These are phyloP conservation scores for Montipora capitata DNA, from an alignment of 92 coral and sea anemone genomes.

Conservation along the genomic window DNA sequence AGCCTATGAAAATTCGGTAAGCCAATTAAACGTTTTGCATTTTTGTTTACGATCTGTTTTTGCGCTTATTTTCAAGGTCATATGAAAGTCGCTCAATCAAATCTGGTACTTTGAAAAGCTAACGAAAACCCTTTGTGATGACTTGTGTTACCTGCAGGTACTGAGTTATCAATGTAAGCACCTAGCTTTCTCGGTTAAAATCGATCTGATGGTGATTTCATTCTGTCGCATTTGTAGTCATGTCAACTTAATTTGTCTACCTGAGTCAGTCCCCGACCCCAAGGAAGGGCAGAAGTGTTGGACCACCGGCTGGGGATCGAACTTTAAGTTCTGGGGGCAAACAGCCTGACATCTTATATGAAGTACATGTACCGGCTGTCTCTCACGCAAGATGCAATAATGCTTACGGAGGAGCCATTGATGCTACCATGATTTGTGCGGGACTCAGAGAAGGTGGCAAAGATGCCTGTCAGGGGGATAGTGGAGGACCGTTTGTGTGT, in stretches of 20 bases:
- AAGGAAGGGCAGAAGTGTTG: conserved; percentile 44
- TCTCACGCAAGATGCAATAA: conserved; percentile 41
- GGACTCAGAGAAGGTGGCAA: conserved; percentile 73
- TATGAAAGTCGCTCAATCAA: no score
- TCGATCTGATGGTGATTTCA: not conserved
- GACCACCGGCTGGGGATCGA: conserved; percentile 81
- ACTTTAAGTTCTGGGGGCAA: conserved; percentile 61
- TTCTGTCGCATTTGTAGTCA: conserved; percentile 16
- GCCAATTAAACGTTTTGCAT: no score
- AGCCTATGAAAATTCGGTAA: no score
- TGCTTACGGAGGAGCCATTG: conserved; percentile 46
- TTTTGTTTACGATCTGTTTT: no score
- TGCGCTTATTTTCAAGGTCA: no score
- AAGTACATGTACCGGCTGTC: conserved; percentile 71
- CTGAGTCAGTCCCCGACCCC: conserved; percentile 42
- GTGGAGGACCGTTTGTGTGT: conserved; percentile 60
- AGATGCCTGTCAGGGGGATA: conserved; percentile 82
- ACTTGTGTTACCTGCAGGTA: no score
- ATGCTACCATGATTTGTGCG: conserved; percentile 74
- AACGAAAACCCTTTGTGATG: no score
- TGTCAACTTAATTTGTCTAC: conserved; percentile 64
- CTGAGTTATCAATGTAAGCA: no score
- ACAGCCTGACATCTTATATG: conserved; percentile 52
- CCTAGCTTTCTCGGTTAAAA: not conserved
- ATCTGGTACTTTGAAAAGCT: no score